Percentiles rank a stretch among this genome's conserved stretches.
These are phyloP conservation scores for Onychorhynchus coronatus DNA, from an alignment of 2,113 vertebrate species.

Conservation along the genomic window DNA sequence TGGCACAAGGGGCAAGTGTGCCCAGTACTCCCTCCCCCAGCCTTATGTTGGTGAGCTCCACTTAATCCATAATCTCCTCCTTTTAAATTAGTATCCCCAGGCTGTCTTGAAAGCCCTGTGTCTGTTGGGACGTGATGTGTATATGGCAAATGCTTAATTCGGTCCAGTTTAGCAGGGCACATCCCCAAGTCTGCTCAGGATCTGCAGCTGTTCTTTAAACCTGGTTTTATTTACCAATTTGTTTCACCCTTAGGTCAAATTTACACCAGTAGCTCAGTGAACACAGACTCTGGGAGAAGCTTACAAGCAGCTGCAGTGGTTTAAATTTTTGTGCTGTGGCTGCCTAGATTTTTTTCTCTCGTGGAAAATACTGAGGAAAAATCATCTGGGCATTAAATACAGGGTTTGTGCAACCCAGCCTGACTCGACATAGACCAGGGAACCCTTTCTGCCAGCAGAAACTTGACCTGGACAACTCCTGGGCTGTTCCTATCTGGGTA, in stretches of 20 bases:
- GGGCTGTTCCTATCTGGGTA: background rate
- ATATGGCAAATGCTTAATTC: background rate
- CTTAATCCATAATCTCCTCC: background rate
- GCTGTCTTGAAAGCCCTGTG: background rate
- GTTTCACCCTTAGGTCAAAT: background rate
- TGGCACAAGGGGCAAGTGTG: background rate
- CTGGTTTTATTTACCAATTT: background rate
- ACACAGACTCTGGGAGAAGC: background rate
- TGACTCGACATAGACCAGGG: background rate
- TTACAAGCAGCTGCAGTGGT: background rate
- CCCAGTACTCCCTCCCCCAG: background rate
- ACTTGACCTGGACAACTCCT: background rate
- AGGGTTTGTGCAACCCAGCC: background rate
- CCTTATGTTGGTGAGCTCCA: background rate
- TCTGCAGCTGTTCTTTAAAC: background rate
- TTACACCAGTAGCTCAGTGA: background rate
- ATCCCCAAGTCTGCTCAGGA: background rate
- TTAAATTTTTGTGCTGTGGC: background rate
- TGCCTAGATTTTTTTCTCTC: background rate
- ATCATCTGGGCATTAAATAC: background rate
- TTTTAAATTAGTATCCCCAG: background rate
- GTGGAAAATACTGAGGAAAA: background rate
- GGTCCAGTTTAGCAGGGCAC: background rate
- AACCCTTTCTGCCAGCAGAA: background rate
- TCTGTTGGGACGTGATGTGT: rapidly evolving